Evolutionary conservation across 2,888 invertebrate species (phyloP), one percentile per base, ranked within the genome.

Genomic region (Phengaris alcon): DNA sequence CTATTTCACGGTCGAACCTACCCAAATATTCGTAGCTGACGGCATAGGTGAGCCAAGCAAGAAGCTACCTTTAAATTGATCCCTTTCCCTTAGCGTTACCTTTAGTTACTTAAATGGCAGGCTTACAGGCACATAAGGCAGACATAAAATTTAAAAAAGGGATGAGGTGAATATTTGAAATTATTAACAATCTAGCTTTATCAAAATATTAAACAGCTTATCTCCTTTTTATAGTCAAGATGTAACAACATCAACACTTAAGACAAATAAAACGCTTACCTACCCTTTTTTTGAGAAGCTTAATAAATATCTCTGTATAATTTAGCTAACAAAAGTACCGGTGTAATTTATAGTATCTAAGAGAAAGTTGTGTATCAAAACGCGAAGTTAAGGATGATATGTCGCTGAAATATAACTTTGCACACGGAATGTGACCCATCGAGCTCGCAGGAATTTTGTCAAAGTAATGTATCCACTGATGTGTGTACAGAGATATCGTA

Each of bases 381-480:
- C 73, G 74, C 77, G 76, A 77, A 79, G 79, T 77, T 74, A 76
- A 78, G 79, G 75, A 79, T 81, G 78, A 80, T 80, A 80, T 81
- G 80, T 79, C 79, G 79, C 81, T 84, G 79, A 84, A 87, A 86
- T 86, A 86, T 86, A 86, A 86, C 82, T 87, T 82, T 82, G 84
- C 85, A 86, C 78, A 82, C 78, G 83, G 86, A 86, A 89, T 89
- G 84, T 80, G 82, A 82, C 83, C 84, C 84, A 85, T 85, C 84
- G 82, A 82, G 82, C 81, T 82, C 81, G 80, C 81, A 79, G 86
- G 89, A 88, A 90, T 89, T 87, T 90, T 86, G 83, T 86, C 86
- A 88, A 87, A 87, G 87, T 84, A 82, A 80, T 81, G 80, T 72
- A 54, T 22, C 81, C 79, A 79, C 77, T 80, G 81, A 81, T 79